Base-by-base conservation (phyloP, 2,888 invertebrate genomes). In the Apodemia duryi region DNA sequence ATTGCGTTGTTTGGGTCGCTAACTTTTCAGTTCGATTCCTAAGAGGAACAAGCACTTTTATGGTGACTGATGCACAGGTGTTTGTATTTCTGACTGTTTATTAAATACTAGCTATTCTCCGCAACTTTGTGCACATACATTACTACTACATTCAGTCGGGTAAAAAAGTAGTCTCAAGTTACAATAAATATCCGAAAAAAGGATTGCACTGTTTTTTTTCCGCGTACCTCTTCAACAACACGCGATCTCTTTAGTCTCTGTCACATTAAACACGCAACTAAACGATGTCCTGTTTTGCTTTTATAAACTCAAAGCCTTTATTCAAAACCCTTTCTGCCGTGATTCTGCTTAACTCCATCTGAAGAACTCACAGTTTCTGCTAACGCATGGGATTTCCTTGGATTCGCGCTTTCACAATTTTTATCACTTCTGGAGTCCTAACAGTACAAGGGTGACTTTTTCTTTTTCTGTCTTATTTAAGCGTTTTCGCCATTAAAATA, bases 401-500 rank as follows among this genome's bases (percentile, higher is more conserved):
- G 11, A 64, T 63, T 51, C 54, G 63, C 63, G 63, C 64, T 61
- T 64, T 61, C 38, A 64, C 49, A 60, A 49, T 61, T 61, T 64
- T 64, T 43, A 46, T 10, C 60, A 61, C 49, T 64, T 28, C 61
- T 64, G 61, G 61, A 21, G 61, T 64, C 43, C 64, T 64, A 60
- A 60, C 64, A 60, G 61, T 46, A 49, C 64, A 61, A 60, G 64
- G 61, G 43, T 61, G 61, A 60, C 61, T 32, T 21, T 21, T 61
- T 64, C 64, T 60, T 46, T 49, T 61, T 57, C 41, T 64, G 49
- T 60, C 61, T n/a, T n/a, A n/a, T n/a, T n/a, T n/a, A n/a, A n/a
- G n/a, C n/a, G n/a, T n/a, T n/a, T 61, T 61, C 60, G 3, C 10
- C 9, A 5, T 46, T 10, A 46, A 46, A 46, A 46, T 75, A 78